Conservation (phyloP, 2,888 invertebrate species). For the Drosophila paucipuncta region DNA sequence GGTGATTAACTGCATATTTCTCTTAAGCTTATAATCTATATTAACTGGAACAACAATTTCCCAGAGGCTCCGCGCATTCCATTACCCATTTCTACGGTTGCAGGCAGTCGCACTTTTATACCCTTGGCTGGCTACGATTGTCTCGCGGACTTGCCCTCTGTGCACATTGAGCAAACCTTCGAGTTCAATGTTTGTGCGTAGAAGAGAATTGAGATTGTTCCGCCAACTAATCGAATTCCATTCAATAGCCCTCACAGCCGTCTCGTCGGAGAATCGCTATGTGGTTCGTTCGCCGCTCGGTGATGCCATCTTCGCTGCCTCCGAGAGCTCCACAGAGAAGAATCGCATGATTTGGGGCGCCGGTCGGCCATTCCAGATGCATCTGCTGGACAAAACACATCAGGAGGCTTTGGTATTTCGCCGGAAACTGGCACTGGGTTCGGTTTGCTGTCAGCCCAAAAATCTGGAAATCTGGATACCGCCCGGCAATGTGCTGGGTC, state of each 20-base stretch:
- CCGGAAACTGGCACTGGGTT: constrained; percentile 89
- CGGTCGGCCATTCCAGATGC: constrained; percentile 90
- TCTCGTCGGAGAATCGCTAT: constrained; percentile 90
- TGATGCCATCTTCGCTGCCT: constrained; percentile 91
- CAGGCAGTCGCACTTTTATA: constrained; percentile 76
- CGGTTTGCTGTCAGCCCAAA: constrained; percentile 89
- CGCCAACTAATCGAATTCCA: neutral
- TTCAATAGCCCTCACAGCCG: constrained; percentile 81
- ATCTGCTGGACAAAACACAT: constrained; percentile 92
- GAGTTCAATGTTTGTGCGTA: constrained; percentile 90
- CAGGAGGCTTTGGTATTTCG: constrained; percentile 92
- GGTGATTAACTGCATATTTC: constrained; percentile 33
- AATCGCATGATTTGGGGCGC: constrained; percentile 90
- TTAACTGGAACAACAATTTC: neutral
- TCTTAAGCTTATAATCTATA: neutral
- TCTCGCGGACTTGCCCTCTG: constrained; percentile 89
- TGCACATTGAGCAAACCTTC: constrained; percentile 92
- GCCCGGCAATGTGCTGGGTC: constrained; percentile 90
- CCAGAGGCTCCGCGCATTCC: constrained; percentile 62
- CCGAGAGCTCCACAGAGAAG: constrained; percentile 88
- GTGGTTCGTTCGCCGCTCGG: constrained; percentile 90
- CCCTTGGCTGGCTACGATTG: constrained; percentile 90
- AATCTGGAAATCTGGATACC: constrained; percentile 90
- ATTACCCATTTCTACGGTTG: constrained; percentile 81
- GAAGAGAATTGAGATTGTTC: neutral